Conservation (phyloP, 2,888 invertebrate species). For the Drosophila nigritarsus region DNA sequence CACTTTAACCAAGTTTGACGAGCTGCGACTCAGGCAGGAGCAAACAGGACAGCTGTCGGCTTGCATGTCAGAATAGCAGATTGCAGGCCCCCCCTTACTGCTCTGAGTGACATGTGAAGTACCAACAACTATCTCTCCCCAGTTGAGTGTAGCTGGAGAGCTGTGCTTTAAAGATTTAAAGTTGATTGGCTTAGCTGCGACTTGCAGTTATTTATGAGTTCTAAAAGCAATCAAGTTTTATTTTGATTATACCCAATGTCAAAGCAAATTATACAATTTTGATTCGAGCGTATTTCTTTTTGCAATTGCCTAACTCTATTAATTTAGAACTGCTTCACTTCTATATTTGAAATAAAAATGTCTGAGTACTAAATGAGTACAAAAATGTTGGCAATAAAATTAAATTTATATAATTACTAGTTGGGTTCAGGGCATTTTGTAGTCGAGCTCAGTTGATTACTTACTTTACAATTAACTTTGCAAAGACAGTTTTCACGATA, state of each 20-base stretch:
- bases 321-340: neutral
- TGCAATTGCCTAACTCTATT: neutral
- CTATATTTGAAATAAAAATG: neutral
- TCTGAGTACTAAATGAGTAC: no score
- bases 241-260: neutral
- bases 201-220: neutral
- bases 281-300: neutral
- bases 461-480: neutral
- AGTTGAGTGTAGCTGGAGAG: neutral
- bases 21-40: constrained; percentile 14
- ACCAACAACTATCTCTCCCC: neutral
- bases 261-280: neutral
- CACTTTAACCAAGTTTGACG: constrained; percentile 40
- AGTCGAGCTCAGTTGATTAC: neutral
- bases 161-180: no score
- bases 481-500: neutral
- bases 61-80: constrained; percentile 27
- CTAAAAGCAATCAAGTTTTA: neutral
- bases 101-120: constrained; percentile 7
- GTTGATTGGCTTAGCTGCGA: neutral
- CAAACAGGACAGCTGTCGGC: constrained; percentile 29
- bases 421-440: neutral
- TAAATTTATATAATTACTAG: neutral
- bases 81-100: constrained; percentile 18
- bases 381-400: neutral